Base-by-base conservation (phyloP, 2,113 vertebrate species). In the Elephantulus edwardii region DNA sequence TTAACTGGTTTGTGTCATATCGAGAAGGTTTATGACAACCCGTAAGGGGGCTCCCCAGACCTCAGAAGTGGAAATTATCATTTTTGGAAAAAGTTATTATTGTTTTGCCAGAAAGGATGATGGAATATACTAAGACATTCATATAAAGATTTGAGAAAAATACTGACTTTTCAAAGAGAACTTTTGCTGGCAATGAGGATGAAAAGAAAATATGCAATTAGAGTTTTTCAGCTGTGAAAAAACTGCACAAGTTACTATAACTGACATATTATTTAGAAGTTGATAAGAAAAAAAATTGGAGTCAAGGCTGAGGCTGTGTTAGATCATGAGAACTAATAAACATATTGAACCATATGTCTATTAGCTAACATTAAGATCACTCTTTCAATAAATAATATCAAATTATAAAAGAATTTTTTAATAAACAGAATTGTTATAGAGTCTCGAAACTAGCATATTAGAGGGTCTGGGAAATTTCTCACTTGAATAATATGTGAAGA, bases 311-410 rank as follows among this genome's bases (percentile, higher is more conserved):
- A 68, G 42, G 83, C 16, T 68, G 16, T 54, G 50, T 52, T 33
- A 70, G 64, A n/a, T 44, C 14, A 58, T 60, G 54, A 19, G 28
- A 44, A 56, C 10, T 50, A 60, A 28, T 64, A 80, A 80, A 48
- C 24, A 44, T 50, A 8, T 52, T 58, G 75, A 35, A 68, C 48
- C 79, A 48, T 22, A 1, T 8, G 48, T 33, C n/a, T 77, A 5
- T 66, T 60, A 54, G 33, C 78, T 77, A 93, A 76, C 22, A 70
- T 20, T 54, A 58, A n/a, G 16, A 42, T 54, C 42, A 71, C 56
- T 90, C 16, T 90, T 90, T 88, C 33, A 70, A 42, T 26, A 85
- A 86, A 54, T 22, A 60, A 81, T 84, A 33, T 28, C 46, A 92
- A 82, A 87, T 10, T 68, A 2, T 35, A 50, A 89, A 42, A 74